phyloP scores from a whole-genome alignment of 2,797 vertebrate genomes.

The Danio choprae region DNA sequence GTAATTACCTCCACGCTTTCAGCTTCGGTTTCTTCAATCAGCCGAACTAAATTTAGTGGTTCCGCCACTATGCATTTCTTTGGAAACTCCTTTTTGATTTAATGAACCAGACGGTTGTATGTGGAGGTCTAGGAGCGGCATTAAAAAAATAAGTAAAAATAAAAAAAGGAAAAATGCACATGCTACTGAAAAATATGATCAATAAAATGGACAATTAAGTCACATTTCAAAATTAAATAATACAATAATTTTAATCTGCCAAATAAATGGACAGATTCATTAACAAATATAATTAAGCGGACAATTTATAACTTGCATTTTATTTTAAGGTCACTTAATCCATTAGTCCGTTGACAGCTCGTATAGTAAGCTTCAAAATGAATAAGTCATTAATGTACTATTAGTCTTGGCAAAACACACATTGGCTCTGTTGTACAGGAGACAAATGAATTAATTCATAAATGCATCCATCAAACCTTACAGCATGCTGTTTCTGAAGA shows the following conservation, averaged over 20 bases:
- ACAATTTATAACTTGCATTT: neutral
- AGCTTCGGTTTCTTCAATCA: constrained; percentile 10
- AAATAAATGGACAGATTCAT: too few relatives aligned
- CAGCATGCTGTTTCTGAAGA: neutral
- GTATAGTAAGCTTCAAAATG: neutral
- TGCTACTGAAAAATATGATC: neutral
- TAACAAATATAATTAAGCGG: neutral
- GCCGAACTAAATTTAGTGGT: neutral
- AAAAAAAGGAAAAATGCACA: neutral
- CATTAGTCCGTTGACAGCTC: neutral
- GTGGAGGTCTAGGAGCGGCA: neutral
- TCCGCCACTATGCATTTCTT: neutral
- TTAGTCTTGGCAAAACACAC: neutral
- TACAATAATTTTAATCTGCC: too few relatives aligned
- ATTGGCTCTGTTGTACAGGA: constrained; percentile 11
- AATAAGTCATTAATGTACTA: neutral
- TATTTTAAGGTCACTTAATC: neutral
- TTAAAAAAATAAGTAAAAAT: neutral
- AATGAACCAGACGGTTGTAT: neutral
- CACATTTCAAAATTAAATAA: too few relatives aligned
- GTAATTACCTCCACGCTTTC: neutral
- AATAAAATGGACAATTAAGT: neutral
- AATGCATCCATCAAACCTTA: neutral
- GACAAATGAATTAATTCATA: constrained; percentile 14
- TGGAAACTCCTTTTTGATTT: constrained; percentile 1